Percentiles rank a stretch among this genome's conserved stretches.
Conservation (phyloP, 1,140 invertebrate genomes). For the Brachionus calyciflorus region DNA sequence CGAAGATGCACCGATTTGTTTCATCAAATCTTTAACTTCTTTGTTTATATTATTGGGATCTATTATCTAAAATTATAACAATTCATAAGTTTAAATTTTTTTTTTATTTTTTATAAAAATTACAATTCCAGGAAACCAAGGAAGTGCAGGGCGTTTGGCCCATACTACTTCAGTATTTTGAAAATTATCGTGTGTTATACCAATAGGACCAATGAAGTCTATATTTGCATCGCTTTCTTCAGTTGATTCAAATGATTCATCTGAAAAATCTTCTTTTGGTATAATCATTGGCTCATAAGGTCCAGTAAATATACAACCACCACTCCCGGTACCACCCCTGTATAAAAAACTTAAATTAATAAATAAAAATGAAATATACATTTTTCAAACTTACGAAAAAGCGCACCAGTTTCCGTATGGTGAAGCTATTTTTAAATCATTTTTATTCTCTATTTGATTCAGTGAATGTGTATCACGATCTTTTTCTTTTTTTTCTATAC, state of each 20-base stretch:
- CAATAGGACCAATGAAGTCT: slow-evolving; percentile 8
- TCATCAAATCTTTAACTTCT: slow-evolving; percentile 45
- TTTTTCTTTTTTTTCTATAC: not conserved
- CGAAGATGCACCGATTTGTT: slow-evolving; percentile 25
- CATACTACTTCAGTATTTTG: slow-evolving; percentile 44
- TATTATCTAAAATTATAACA: not conserved
- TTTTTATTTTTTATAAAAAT: not conserved
- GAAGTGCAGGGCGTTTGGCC: slow-evolving; percentile 25
- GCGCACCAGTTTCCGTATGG: slow-evolving; percentile 41
- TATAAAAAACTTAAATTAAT: not conserved
- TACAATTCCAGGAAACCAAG: slow-evolving; percentile 44
- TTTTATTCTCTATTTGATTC: not conserved
- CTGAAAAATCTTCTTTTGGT: slow-evolving; percentile 44
- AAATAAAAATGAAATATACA: not conserved
- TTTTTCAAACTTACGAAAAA: not conserved
- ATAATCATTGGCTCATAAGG: slow-evolving; percentile 44
- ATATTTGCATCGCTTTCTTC: slow-evolving; percentile 42
- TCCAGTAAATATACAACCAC: slow-evolving; percentile 36
- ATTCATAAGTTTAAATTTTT: not conserved
- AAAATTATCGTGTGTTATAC: slow-evolving; percentile 44
- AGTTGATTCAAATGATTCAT: slow-evolving; percentile 43
- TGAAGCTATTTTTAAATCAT: not conserved
- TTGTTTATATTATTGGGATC: slow-evolving; percentile 33
- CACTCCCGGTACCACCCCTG: slow-evolving; percentile 35
- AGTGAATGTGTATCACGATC: not conserved